Evolutionary conservation across 2,888 invertebrate species (phyloP).

Genomic region (Adelphocoris suturalis): DNA sequence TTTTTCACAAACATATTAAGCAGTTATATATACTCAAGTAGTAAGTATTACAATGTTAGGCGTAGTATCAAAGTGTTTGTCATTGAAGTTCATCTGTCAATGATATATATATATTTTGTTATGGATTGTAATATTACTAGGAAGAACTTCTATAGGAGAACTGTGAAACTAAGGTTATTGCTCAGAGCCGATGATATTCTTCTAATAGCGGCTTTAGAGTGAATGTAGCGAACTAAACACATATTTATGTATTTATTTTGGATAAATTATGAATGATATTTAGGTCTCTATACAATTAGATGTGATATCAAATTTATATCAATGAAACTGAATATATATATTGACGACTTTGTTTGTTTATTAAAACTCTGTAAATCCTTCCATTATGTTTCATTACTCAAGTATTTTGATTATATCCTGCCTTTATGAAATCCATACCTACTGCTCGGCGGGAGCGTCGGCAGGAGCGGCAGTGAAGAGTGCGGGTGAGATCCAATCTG

Average conservation of each 20-base stretch:
- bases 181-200: slow-evolving; percentile 1
- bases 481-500: too few species aligned
- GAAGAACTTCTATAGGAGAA: neutral
- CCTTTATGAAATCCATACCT: too few species aligned
- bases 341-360: neutral
- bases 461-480: too few species aligned
- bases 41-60: neutral
- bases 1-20: too few species aligned
- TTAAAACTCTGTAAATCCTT: too few species aligned
- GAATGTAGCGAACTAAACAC: slow-evolving; percentile 2
- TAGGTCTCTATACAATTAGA: neutral
- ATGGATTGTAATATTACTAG: neutral
- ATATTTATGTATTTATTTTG: slow-evolving; percentile 12
- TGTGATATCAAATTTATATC: neutral
- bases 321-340: neutral
- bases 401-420: too few species aligned
- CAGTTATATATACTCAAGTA: too few species aligned
- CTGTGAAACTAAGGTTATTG: slow-evolving; percentile 4
- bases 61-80: neutral
- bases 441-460: too few species aligned
- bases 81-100: neutral
- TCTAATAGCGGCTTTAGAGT: neutral
- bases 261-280: neutral
- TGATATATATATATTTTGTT: slow-evolving; percentile 22
- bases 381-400: too few species aligned